Base-by-base conservation (phyloP, 2,113 vertebrate genomes). In the Ancistrus triradiatus region DNA sequence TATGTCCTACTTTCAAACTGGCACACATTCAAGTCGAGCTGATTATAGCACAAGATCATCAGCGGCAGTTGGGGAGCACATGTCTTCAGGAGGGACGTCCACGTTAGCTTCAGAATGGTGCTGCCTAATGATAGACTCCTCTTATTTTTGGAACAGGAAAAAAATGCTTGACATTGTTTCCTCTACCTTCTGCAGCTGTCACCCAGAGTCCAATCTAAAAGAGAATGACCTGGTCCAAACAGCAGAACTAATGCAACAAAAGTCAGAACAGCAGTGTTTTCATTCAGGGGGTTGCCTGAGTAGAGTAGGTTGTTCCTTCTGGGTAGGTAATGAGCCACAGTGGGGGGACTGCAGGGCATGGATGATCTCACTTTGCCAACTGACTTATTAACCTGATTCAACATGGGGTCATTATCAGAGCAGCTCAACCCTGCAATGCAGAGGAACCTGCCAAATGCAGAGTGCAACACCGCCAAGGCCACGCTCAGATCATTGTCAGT, bases 351-450 rank as follows among this genome's bases (percentile, higher is more conserved):
- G 38, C 63, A 56, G 60, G 55, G 57, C 59, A 79, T 75, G 74
- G 73, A 76, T 46, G 72, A 77, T 74, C 79, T 66, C 59, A 77
- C 76, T 74, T 75, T 78, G 68, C 55, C 70, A 74, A 78, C 81
- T 82, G 68, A 81, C 72, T 81, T 59, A 62, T 73, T 66, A 67
- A 13, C 75, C 80, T 77, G 73, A 83, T 83, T 84, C 75, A 82
- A 81, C 76, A 68, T 75, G 74, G 38, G 24, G n/a, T 18, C 46
- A 69, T 5, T 42, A 70, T 73, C 44, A 58, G 75, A 69, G 31
- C 66, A 74, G 66, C 73, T 79, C 74, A 78, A 75, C 74, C 21
- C 66, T 43, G 51, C 68, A 73, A 52, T 57, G 72, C 38, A 15
- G 57, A 72, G 58, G 72, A 81, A 77, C 77, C 76, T 80, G 63